Percentiles rank a stretch among this genome's conserved stretches.
Evolutionary conservation across 2,888 invertebrate genomes (phyloP).

Genomic region (Drosophila sordidula): DNA sequence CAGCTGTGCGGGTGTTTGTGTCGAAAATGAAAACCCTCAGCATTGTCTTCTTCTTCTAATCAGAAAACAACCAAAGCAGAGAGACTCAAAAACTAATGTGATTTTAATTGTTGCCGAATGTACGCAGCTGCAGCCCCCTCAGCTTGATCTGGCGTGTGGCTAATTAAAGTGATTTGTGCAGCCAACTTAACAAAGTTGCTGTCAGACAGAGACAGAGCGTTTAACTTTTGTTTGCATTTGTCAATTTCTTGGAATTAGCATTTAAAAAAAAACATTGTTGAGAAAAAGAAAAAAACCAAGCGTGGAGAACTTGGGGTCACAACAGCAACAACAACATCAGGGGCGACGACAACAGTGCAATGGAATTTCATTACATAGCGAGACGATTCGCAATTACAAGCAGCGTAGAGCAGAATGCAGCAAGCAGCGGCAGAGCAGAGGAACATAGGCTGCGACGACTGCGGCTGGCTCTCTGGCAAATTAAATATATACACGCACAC

Average conservation of each 20-base stretch:
- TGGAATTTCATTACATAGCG: conserved; percentile 42
- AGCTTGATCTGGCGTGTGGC: background rate
- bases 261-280: conserved; percentile 5
- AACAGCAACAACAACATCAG: background rate
- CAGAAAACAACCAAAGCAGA: conserved; percentile 4
- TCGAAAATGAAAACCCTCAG: conserved; percentile 21
- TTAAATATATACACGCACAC: conserved; percentile 35
- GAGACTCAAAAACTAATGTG: conserved; percentile 50
- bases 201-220: background rate
- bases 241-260: conserved; percentile 35
- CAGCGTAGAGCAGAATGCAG: conserved; percentile 11
- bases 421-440: conserved; percentile 6
- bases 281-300: conserved; percentile 10
- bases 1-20: conserved; percentile 35
- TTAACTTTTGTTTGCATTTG: conserved; percentile 21
- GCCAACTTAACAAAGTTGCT: conserved; percentile 10
- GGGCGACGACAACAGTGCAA: conserved; percentile 15
- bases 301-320: conserved; percentile 20
- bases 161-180: conserved; percentile 40
- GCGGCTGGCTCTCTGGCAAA: conserved; percentile 45
- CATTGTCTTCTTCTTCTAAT: conserved; percentile 20
- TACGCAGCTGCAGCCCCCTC: background rate
- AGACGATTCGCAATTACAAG: conserved; percentile 46
- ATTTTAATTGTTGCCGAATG: conserved; percentile 63
- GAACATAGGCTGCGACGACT: conserved; percentile 10